Base-by-base conservation (phyloP, 2,888 invertebrate species). In the Hartigia nigra region DNA sequence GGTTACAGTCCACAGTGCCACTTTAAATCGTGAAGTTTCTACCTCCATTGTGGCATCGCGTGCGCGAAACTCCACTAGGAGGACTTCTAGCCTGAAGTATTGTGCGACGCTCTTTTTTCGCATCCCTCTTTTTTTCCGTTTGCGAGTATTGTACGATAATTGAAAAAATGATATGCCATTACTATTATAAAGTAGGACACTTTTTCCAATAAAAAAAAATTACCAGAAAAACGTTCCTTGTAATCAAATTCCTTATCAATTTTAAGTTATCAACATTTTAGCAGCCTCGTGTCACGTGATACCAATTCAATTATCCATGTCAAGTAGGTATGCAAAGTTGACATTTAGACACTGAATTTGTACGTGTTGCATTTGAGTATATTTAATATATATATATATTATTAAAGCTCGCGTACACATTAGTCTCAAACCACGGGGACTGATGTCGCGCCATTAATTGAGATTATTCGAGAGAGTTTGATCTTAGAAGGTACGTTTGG, bases 371-470 rank as follows among this genome's bases (percentile, higher is more conserved):
- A 35, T 35, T 2, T 34, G 34, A 39, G 23, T 55, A 55, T 55
- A 23, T 9, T 23, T 55, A 55, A 55, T 5, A 14, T 5, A 23
- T 39, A 1, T 5, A 39, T 14, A 5, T 39, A 23, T 14, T 34
- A 34, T 34, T 34, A 34, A 34, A 34, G 34, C 34, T 34, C 23
- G 1, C 55, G 9, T 55, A 23, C 55, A n/a, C 72, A 72, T 72
- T 72, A 72, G 3, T 31, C 31, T 4, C 31, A 4, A 72, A 72
- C 72, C 72, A 32, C 12, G 14, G 31, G 78, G 79, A 80, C 82
- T 82, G 81, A 81, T 78, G 82, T 78, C 37, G 77, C 74, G 70
- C 79, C 79, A 82, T 81, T 83, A 83, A 82, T 82, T 75, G 77
- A 81, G 81, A 83, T 83, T 83, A 83, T 78, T 81, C 75, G 75